These are phyloP conservation scores for Caenorhabditis zanzibari DNA, from an alignment of 2,888 invertebrate species.

Conservation along the genomic window DNA sequence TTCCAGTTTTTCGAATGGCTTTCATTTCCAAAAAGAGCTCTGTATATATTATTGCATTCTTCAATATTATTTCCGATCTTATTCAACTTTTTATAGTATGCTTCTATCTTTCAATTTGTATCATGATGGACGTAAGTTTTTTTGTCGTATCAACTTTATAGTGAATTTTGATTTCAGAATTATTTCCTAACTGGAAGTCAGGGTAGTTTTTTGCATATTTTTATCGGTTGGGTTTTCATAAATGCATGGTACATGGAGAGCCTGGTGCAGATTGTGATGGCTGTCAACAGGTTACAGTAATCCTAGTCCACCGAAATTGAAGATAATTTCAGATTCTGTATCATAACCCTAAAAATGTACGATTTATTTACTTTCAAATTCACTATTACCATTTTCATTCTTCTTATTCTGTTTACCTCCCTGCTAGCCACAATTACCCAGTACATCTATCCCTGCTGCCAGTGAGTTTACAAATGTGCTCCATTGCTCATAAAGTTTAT, in stretches of 20 bases:
- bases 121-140: background rate
- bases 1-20: background rate
- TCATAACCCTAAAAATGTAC: no score
- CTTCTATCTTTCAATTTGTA: background rate
- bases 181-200: background rate
- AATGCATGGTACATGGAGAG: slow-evolving; percentile 9
- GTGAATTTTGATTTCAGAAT: background rate
- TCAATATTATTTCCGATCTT: background rate
- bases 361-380: no score
- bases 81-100: background rate
- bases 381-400: no score
- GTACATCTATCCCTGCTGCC: no score
- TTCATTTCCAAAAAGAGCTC: background rate
- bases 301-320: no score
- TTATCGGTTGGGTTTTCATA: slow-evolving; percentile 6
- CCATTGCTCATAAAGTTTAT: no score
- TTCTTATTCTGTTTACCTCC: no score
- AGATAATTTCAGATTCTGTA: no score
- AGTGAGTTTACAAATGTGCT: no score
- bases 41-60: background rate
- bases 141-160: background rate
- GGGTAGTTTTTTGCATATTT: background rate
- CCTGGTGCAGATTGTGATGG: slow-evolving; percentile 12
- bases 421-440: no score
- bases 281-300: background rate